Evolutionary conservation across 2,888 invertebrate genomes (phyloP), one percentile per base, ranked within the genome.

Genomic region (Philereme vetulata): DNA sequence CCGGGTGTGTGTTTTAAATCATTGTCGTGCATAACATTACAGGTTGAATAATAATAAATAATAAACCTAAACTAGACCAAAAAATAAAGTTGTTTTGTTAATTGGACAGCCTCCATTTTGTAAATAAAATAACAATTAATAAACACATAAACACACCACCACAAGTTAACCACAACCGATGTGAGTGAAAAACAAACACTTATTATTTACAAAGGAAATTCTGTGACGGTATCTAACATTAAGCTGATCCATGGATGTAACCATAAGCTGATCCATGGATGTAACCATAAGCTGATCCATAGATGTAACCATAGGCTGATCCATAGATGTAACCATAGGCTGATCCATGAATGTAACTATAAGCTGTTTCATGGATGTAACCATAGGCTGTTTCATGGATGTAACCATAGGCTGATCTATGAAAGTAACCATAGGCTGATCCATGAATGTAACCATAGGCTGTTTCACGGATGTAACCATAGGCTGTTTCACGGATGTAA

Each of bases 161-260:
- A 70, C 66, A 67, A 54, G 59, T 50, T 72, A 62, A 71, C 73
- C 74, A 51, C 60, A 72, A 81, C 76, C 77, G 73, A 64, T 71
- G 76, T 84, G 75, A 84, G 81, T 80, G 78, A 78, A 75, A 76
- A 71, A 81, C 72, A 60, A 4, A 54, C n/a, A 70, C 58, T 50
- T n/a, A 54, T 67, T 64, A 68, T 47, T 54, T 9, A 58, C 62
- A 52, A 58, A 47, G 38, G 48, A 43, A 33, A 10, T 51, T 52
- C 40, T 1, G 33, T 45, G 40, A 55, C 51, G 53, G 44, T 60
- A 52, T 51, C 62, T 1, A 21, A 21, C 2, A 21, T 21, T 4
- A 32, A 45, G 32, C 32, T n/a, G n/a, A n/a, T n/a, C n/a, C n/a
- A n/a, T n/a, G n/a, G n/a, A n/a, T n/a, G n/a, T n/a, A n/a, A n/a